These are phyloP conservation scores for Psylliodes chrysocephalus DNA, from an alignment of 2,888 invertebrate genomes.

Conservation along the genomic window DNA sequence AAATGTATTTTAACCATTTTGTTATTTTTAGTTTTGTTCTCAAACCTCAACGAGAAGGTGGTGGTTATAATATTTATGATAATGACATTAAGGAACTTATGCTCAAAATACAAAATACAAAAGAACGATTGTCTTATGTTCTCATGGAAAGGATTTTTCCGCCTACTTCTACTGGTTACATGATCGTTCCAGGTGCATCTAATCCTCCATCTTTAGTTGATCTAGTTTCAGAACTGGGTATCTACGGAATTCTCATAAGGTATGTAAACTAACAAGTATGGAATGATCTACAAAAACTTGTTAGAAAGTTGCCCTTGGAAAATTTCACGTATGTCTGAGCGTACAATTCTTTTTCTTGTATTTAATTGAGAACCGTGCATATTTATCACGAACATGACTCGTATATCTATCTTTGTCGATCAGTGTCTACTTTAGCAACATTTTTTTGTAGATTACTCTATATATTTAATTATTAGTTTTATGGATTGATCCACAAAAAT, in stretches of 20 bases:
- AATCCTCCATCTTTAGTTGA: conserved; percentile 71
- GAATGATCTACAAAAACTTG: too few relatives aligned
- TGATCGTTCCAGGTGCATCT: conserved; percentile 74
- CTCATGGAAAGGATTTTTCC: conserved; percentile 93
- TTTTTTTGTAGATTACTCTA: too few relatives aligned
- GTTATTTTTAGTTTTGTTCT: conserved; percentile 79
- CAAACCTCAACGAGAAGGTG: conserved; percentile 97
- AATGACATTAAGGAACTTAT: conserved; percentile 77
- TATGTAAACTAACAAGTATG: conserved; percentile 65
- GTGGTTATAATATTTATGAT: conserved; percentile 94
- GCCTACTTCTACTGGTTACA: conserved; percentile 81
- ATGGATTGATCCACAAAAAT: too few relatives aligned
- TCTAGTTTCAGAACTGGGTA: conserved; percentile 92
- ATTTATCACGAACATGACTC: too few relatives aligned
- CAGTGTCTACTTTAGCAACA: too few relatives aligned
- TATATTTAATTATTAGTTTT: too few relatives aligned
- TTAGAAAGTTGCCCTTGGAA: too few relatives aligned
- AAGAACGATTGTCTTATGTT: conserved; percentile 89
- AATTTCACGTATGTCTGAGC: too few relatives aligned
- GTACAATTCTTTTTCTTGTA: too few relatives aligned
- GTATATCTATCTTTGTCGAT: too few relatives aligned
- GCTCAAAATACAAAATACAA: conserved; percentile 70
- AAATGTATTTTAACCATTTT: too few relatives aligned
- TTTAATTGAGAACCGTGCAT: too few relatives aligned
- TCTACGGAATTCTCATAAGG: conserved; percentile 94